Percentiles rank a stretch among this genome's conserved stretches.
Conservation (phyloP, 2,888 invertebrate genomes). For the Caenorhabditis becei region DNA sequence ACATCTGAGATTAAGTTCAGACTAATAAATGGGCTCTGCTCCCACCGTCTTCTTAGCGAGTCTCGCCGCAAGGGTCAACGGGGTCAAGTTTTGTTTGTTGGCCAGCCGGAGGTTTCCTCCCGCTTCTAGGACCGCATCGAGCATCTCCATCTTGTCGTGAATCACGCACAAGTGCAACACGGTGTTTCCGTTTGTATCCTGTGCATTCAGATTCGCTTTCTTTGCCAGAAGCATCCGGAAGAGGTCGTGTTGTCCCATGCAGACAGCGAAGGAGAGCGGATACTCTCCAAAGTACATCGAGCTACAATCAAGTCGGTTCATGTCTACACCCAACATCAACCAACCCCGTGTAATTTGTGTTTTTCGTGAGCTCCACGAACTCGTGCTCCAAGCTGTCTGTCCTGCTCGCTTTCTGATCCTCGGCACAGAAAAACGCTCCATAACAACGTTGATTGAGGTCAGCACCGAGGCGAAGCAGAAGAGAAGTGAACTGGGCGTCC, state of each 20-base stretch:
- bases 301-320: conserved; percentile 83
- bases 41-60: conserved; percentile 89
- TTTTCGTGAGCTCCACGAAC: conserved; percentile 89
- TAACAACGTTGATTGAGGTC: conserved; percentile 88
- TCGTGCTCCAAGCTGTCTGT: conserved; percentile 91
- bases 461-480: conserved; percentile 92
- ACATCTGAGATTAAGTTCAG: conserved; percentile 85
- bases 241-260: conserved; percentile 94
- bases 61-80: conserved; percentile 94
- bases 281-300: conserved; percentile 99
- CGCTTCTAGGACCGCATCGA: conserved; percentile 94
- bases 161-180: conserved; percentile 96
- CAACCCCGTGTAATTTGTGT: conserved; percentile 91
- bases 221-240: conserved; percentile 92
- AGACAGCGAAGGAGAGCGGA: conserved; percentile 95
- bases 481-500: conserved; percentile 97
- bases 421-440: conserved; percentile 97
- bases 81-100: conserved; percentile 92
- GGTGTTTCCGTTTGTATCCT: conserved; percentile 97
- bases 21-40: background rate
- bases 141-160: conserved; percentile 91
- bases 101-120: conserved; percentile 91
- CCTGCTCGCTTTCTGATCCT: conserved; percentile 88
- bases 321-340: background rate
- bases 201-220: conserved; percentile 91